Conservation (phyloP, 2,888 invertebrate genomes). For the Sialis fuliginosa region DNA sequence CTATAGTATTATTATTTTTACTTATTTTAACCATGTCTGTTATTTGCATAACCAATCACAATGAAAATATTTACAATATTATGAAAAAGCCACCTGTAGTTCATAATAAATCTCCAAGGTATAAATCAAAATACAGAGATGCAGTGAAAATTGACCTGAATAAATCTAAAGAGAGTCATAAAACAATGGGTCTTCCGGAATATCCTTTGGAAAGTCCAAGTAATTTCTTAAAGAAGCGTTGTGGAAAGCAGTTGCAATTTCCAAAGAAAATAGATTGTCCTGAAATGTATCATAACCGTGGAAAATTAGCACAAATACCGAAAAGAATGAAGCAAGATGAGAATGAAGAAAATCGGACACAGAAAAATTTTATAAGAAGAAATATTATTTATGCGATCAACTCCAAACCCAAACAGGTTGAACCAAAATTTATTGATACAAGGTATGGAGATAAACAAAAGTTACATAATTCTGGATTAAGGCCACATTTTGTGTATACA, state of each 20-base stretch:
- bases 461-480: constrained; percentile 42
- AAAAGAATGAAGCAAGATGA: constrained; percentile 13
- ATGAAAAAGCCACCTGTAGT: constrained; percentile 30
- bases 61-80: constrained; percentile 47
- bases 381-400: constrained; percentile 42
- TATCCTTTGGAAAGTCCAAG: constrained; percentile 38
- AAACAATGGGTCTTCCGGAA: constrained; percentile 49
- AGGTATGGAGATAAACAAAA: constrained; percentile 41
- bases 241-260: constrained; percentile 14
- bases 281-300: constrained; percentile 8
- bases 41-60: constrained; percentile 41
- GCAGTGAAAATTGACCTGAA: constrained; percentile 25
- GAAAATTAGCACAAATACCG: constrained; percentile 14
- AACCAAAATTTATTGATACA: constrained; percentile 40
- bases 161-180: constrained; percentile 10
- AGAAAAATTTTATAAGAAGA: constrained; percentile 32
- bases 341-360: constrained; percentile 9
- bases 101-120: constrained; percentile 33
- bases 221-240: constrained; percentile 38
- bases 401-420: constrained; percentile 33
- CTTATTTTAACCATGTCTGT: constrained; percentile 33
- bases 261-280: constrained; percentile 19
- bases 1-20: too few relatives aligned
- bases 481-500: constrained; percentile 43
- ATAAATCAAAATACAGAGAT: constrained; percentile 30